These are phyloP conservation scores for Scleropages formosus DNA, from an alignment of 2,797 vertebrate species.

Conservation along the genomic window DNA sequence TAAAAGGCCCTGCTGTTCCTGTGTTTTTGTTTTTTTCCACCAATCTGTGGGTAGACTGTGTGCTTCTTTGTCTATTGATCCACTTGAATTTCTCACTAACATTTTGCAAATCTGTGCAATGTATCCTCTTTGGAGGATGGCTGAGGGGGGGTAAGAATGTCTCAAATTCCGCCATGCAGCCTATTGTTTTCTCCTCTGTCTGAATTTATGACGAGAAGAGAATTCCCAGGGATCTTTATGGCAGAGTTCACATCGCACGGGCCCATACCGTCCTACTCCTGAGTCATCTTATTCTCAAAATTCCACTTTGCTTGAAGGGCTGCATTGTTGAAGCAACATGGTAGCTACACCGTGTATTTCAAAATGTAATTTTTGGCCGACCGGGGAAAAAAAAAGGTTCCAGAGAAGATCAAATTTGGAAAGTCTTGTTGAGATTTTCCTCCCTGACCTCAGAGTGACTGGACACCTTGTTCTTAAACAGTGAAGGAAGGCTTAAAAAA, in stretches of 20 bases:
- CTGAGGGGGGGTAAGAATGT: slow-evolving; percentile 58
- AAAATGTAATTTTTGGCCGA: slow-evolving; percentile 58
- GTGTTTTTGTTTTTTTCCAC: slow-evolving; percentile 34
- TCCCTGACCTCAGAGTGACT: slow-evolving; percentile 80
- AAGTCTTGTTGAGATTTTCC: slow-evolving; percentile 78
- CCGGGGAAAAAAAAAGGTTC: slow-evolving; percentile 29
- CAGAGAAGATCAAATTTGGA: slow-evolving; percentile 62
- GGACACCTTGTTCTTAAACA: slow-evolving; percentile 83
- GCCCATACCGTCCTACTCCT: slow-evolving; percentile 45
- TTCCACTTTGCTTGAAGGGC: slow-evolving; percentile 51
- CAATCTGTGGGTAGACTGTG: slow-evolving; percentile 37
- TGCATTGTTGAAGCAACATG: slow-evolving; percentile 47
- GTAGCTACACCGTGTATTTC: slow-evolving; percentile 52
- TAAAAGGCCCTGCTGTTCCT: slow-evolving; percentile 41
- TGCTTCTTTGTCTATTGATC: slow-evolving; percentile 41
- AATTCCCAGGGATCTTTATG: slow-evolving; percentile 81
- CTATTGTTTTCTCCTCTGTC: slow-evolving; percentile 66
- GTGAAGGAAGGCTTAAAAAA: slow-evolving; percentile 75
- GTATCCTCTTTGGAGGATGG: slow-evolving; percentile 66
- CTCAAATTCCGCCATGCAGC: slow-evolving; percentile 73
- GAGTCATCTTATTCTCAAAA: slow-evolving; percentile 64
- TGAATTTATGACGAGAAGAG: slow-evolving; percentile 75
- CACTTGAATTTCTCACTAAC: slow-evolving; percentile 44
- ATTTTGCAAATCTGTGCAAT: slow-evolving; percentile 46
- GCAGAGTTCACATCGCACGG: slow-evolving; percentile 67